Conservation (phyloP, 2,113 vertebrate species). For the Puffinus mauretanicus region DNA sequence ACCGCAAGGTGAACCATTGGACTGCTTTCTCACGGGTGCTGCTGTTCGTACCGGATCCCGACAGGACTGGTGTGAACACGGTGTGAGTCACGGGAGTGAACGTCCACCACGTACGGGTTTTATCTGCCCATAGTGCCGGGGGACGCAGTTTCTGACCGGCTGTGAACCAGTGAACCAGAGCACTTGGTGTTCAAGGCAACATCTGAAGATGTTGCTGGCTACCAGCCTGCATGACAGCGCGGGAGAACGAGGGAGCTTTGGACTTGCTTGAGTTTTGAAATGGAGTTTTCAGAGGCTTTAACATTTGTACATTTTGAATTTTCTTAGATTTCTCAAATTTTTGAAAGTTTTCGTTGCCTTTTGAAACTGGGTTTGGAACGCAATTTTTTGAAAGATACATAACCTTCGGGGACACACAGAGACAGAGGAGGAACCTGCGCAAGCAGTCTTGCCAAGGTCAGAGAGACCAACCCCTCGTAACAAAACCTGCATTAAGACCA, state of each 20-base stretch:
- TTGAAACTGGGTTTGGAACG: not conserved
- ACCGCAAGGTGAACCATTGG: not conserved
- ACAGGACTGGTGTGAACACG: not conserved
- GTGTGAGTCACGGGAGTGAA: fast-evolving
- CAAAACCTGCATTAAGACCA: too few relatives aligned
- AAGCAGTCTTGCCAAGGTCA: too few relatives aligned
- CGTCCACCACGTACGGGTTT: fast-evolving
- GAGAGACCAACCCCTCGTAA: too few relatives aligned
- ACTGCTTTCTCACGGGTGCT: not conserved
- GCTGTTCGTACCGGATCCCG: not conserved
- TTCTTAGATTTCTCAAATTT: not conserved
- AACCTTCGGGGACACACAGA: not conserved
- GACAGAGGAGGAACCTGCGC: too few relatives aligned
- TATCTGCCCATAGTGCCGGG: not conserved
- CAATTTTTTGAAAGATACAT: not conserved
- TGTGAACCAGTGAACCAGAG: not conserved
- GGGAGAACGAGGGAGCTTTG: not conserved
- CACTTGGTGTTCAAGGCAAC: not conserved
- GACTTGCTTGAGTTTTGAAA: not conserved
- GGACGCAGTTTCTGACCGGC: not conserved
- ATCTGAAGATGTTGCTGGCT: not conserved
- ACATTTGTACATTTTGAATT: not conserved
- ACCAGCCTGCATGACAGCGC: not conserved
- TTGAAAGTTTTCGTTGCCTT: not conserved
- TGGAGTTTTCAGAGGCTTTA: not conserved